These are phyloP conservation scores for Orbicella faveolata DNA, from an alignment of 64 coral and sea anemone species.

Conservation along the genomic window DNA sequence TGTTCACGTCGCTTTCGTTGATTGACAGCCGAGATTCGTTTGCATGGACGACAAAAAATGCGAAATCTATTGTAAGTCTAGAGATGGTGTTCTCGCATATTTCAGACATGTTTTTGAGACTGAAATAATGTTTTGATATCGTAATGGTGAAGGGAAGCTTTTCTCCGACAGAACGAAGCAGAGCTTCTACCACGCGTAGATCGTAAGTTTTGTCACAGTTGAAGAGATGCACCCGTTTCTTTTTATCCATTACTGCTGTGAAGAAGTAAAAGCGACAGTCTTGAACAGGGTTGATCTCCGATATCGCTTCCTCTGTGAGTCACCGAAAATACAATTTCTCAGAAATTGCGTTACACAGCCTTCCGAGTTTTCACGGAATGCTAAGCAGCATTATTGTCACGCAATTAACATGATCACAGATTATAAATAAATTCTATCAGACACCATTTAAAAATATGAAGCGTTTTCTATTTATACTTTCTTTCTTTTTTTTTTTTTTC, in stretches of 20 bases:
- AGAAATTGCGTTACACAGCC: too few species aligned
- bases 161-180: neutral
- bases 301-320: neutral
- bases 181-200: slow-evolving; percentile 37
- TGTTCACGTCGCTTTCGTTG: slow-evolving; percentile 54
- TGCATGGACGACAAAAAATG: slow-evolving; percentile 79
- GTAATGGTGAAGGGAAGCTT: neutral
- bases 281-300: neutral
- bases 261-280: neutral
- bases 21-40: slow-evolving; percentile 68
- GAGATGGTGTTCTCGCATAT: slow-evolving; percentile 12
- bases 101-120: slow-evolving; percentile 50
- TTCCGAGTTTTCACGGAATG: too few species aligned
- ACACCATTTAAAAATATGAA: too few species aligned
- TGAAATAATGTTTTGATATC: slow-evolving; percentile 47
- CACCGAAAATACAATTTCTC: too few species aligned
- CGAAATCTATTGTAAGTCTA: slow-evolving; percentile 29
- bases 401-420: too few species aligned
- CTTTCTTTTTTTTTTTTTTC: too few species aligned
- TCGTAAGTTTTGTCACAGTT: slow-evolving; percentile 76
- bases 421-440: neutral
- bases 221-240: slow-evolving; percentile 47
- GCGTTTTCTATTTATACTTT: too few species aligned
- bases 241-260: neutral
- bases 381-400: too few species aligned